A percentile compares a stretch with the other conserved stretches of the same genome.
phyloP scores from a whole-genome alignment of 1,140 invertebrate species.

The Brachionus koreanus region DNA sequence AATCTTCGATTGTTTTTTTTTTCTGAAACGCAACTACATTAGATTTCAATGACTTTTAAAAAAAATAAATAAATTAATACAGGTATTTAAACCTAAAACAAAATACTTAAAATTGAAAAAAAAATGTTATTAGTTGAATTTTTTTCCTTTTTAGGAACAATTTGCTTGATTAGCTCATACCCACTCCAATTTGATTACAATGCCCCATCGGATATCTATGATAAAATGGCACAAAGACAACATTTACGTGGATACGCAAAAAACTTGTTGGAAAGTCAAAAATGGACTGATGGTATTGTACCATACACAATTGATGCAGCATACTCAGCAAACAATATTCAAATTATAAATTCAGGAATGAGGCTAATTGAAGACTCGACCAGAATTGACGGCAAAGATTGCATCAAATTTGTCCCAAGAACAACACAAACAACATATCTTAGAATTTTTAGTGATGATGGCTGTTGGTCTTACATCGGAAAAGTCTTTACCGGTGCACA shows the following conservation, averaged over 20 bases:
- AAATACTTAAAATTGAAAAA: neutral
- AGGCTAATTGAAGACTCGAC: neutral
- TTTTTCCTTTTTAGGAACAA: neutral
- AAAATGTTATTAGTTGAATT: neutral
- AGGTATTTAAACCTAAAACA: no score
- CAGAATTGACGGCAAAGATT: neutral
- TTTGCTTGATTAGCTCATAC: neutral
- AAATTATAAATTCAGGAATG: neutral
- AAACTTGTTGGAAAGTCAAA: neutral
- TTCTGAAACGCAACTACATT: no score
- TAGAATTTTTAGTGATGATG: neutral
- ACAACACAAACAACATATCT: neutral
- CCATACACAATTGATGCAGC: neutral
- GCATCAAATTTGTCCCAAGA: slow-evolving; percentile 7
- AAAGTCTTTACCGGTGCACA: neutral
- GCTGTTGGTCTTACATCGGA: neutral
- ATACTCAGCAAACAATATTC: neutral
- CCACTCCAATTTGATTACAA: neutral
- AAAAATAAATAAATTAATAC: no score
- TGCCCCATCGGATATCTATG: neutral
- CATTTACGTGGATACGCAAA: neutral
- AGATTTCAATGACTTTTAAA: no score
- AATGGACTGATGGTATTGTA: slow-evolving; percentile 4
- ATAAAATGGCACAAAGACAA: neutral
- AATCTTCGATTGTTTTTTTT: no score